A percentile compares a stretch with the other conserved stretches of the same genome.
Conservation (phyloP, 2,888 invertebrate genomes). For the Cinara cedri region DNA sequence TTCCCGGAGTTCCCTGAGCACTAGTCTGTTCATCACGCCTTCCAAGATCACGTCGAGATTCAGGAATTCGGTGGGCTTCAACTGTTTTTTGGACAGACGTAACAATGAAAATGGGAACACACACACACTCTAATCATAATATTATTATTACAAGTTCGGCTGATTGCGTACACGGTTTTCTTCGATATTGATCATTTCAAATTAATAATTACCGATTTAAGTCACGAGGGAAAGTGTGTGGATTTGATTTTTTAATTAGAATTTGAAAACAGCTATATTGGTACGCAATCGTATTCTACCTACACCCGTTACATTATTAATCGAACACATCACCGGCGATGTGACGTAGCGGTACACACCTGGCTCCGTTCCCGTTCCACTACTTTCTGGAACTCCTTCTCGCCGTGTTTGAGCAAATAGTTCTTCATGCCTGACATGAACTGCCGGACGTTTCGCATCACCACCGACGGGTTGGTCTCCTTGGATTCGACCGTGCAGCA, state of each 20-base stretch:
- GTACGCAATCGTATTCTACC: too few relatives aligned
- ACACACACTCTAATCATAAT: too few relatives aligned
- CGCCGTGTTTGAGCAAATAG: constrained; percentile 94
- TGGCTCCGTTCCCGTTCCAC: constrained; percentile 85
- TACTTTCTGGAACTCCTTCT: constrained; percentile 88
- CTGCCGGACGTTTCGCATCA: constrained; percentile 90
- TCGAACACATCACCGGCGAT: too few relatives aligned
- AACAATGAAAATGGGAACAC: too few relatives aligned
- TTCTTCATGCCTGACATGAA: constrained; percentile 99
- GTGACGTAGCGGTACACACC: too few relatives aligned
- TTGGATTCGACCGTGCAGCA: constrained; percentile 89
- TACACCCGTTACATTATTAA: too few relatives aligned
- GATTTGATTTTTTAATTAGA: too few relatives aligned
- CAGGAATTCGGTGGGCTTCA: constrained; percentile 88
- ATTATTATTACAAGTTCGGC: too few relatives aligned
- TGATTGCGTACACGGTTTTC: too few relatives aligned
- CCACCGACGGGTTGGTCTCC: constrained; percentile 84
- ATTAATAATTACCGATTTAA: too few relatives aligned
- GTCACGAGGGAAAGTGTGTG: too few relatives aligned
- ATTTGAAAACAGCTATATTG: too few relatives aligned
- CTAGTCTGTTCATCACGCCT: constrained; percentile 89
- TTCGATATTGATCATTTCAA: background rate
- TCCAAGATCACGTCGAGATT: constrained; percentile 95
- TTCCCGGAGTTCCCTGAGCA: constrained; percentile 83
- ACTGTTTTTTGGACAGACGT: constrained; percentile 64